These are phyloP conservation scores for Caenorhabditis wallacei DNA, from an alignment of 2,888 invertebrate genomes.

Conservation along the genomic window DNA sequence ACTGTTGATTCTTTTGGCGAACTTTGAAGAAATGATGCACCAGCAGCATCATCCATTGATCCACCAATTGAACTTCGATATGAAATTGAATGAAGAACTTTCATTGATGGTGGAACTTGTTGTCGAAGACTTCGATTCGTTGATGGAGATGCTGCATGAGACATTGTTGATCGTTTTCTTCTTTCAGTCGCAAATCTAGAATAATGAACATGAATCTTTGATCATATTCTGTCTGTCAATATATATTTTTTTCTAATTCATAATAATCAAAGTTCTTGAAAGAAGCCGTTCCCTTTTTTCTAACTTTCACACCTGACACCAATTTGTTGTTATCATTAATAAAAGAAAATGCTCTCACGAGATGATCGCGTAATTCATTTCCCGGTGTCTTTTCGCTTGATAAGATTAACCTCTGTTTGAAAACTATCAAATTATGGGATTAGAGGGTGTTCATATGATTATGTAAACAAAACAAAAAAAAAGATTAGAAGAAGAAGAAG, in stretches of 20 bases:
- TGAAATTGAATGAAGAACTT: constrained; percentile 81
- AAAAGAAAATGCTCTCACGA: constrained; percentile 41
- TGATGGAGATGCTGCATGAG: constrained; percentile 79
- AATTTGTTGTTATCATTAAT: constrained; percentile 25
- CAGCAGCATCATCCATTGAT: constrained; percentile 75
- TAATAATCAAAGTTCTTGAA: constrained; percentile 27
- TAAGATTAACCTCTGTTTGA: constrained; percentile 40
- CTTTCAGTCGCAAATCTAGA: constrained; percentile 81
- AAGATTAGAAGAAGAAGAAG: constrained; percentile 19
- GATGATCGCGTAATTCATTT: constrained; percentile 29
- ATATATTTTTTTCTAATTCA: not conserved
- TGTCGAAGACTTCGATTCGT: constrained; percentile 76
- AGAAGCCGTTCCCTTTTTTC: constrained; percentile 46
- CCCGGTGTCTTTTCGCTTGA: constrained; percentile 43
- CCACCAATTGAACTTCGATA: constrained; percentile 78
- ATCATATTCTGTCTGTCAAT: constrained; percentile 2
- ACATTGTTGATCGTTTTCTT: constrained; percentile 81
- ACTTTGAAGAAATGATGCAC: constrained; percentile 63
- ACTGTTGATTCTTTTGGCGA: constrained; percentile 65
- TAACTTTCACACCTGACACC: constrained; percentile 30
- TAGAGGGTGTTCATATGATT: constrained; percentile 49
- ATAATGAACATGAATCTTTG: constrained; percentile 16
- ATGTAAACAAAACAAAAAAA: constrained; percentile 43
- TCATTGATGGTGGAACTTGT: constrained; percentile 77
- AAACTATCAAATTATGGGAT: constrained; percentile 49